Conservation (phyloP, 2,797 vertebrate genomes). For the Xenentodon cancila region DNA sequence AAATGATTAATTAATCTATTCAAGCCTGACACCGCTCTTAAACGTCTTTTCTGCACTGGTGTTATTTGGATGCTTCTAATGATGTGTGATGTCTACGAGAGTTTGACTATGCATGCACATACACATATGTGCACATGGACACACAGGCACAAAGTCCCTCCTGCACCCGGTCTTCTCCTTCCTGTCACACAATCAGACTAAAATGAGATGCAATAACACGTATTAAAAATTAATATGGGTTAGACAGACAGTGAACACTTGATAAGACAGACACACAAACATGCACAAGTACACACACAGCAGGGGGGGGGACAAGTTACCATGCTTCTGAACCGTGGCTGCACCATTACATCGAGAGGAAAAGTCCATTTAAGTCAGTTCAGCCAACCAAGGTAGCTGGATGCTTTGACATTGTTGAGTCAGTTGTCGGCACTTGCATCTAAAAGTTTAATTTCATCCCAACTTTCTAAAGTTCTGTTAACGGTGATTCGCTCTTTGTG, state of each 20-base stretch:
- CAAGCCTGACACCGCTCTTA: constrained; percentile 65
- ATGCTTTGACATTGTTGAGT: not conserved
- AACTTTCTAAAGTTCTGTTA: not conserved
- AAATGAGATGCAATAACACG: constrained; percentile 67
- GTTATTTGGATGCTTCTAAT: constrained; percentile 72
- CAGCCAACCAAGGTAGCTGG: not conserved
- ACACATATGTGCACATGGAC: constrained; percentile 5
- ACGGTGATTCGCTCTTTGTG: too few relatives aligned
- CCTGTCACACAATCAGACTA: constrained; percentile 42
- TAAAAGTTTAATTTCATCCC: not conserved
- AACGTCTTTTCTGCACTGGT: constrained; percentile 58
- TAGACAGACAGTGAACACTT: constrained; percentile 62
- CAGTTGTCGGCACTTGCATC: too few relatives aligned
- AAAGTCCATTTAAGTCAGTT: not conserved
- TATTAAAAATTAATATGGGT: constrained; percentile 65
- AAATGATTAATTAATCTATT: constrained; percentile 78
- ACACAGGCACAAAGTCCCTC: constrained; percentile 7
- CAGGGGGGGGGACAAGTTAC: constrained; percentile 47
- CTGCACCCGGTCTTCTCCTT: constrained; percentile 19
- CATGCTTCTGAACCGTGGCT: constrained; percentile 17
- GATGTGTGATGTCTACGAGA: constrained; percentile 56
- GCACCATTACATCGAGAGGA: constrained; percentile 32
- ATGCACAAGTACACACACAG: constrained; percentile 14
- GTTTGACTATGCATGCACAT: constrained; percentile 18
- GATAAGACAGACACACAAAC: constrained; percentile 53